phyloP scores from a whole-genome alignment of 1,140 invertebrate genomes.

The Phthorimaea operculella region DNA sequence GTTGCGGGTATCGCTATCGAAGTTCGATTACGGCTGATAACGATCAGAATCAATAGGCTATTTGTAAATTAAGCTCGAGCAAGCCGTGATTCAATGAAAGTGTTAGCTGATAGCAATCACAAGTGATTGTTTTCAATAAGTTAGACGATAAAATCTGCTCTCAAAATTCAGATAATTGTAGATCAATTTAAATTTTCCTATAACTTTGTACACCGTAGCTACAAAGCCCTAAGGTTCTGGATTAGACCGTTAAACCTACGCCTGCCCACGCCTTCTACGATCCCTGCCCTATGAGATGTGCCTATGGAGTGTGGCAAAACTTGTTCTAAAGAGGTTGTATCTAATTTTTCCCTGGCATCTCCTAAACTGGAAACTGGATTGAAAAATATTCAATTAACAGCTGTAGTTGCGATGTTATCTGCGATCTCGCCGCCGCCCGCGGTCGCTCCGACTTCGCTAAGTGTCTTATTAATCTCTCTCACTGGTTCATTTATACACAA shows the following conservation, averaged over 20 bases:
- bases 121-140: too few relatives aligned
- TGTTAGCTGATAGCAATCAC: neutral
- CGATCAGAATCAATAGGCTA: constrained; percentile 10
- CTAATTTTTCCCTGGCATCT: neutral
- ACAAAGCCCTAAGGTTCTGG: too few relatives aligned
- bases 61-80: constrained; percentile 7
- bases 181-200: too few relatives aligned
- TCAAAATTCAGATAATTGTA: too few relatives aligned
- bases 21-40: constrained; percentile 14
- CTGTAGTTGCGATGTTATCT: constrained; percentile 22
- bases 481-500: constrained; percentile 31
- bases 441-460: constrained; percentile 34
- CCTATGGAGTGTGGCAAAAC: too few relatives aligned
- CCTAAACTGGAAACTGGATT: neutral
- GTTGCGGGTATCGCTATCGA: constrained; percentile 12
- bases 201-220: too few relatives aligned
- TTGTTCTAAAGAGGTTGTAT: too few relatives aligned
- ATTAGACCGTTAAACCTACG: too few relatives aligned
- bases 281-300: too few relatives aligned
- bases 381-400: constrained; percentile 7
- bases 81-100: constrained; percentile 1
- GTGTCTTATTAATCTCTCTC: constrained; percentile 37
- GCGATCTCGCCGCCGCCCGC: constrained; percentile 18
- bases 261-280: too few relatives aligned
- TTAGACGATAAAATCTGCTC: too few relatives aligned